phyloP scores from a whole-genome alignment of 2,888 invertebrate species.

The Pristionchus mayeri region DNA sequence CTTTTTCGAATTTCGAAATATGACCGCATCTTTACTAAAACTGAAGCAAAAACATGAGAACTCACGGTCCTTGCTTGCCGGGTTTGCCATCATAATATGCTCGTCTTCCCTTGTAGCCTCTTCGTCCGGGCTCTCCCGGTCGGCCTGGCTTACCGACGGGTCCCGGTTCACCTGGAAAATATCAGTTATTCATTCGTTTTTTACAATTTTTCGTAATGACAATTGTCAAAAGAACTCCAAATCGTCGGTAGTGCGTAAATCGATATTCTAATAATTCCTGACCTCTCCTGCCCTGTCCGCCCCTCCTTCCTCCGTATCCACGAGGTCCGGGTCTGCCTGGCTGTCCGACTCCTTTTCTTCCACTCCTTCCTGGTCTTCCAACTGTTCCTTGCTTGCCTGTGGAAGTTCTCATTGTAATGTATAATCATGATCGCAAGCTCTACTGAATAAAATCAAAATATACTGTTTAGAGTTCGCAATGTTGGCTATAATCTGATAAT shows the following conservation, averaged over 20 bases:
- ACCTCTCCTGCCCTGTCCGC: conserved; percentile 21
- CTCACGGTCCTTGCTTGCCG: conserved; percentile 17
- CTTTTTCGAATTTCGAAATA: no score
- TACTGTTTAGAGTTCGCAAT: no score
- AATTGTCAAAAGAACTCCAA: no score
- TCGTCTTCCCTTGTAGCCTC: background rate
- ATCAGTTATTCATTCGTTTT: background rate
- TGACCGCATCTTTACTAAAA: no score
- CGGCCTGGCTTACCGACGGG: background rate
- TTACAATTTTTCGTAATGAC: no score
- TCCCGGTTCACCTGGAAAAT: conserved; percentile 34
- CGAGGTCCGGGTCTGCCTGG: background rate
- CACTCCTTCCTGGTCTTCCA: background rate
- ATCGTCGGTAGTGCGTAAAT: no score
- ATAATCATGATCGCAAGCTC: no score
- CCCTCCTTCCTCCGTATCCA: background rate
- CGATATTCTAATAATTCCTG: background rate
- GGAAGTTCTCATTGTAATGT: no score
- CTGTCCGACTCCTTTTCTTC: background rate
- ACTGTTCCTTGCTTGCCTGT: background rate
- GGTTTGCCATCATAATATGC: conserved; percentile 26
- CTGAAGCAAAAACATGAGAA: no score
- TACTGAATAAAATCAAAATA: no score
- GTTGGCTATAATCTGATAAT: no score
- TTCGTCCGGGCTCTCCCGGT: conserved; percentile 3